Conservation (phyloP, 2,113 vertebrate species). For the Hypanus sabinus region DNA sequence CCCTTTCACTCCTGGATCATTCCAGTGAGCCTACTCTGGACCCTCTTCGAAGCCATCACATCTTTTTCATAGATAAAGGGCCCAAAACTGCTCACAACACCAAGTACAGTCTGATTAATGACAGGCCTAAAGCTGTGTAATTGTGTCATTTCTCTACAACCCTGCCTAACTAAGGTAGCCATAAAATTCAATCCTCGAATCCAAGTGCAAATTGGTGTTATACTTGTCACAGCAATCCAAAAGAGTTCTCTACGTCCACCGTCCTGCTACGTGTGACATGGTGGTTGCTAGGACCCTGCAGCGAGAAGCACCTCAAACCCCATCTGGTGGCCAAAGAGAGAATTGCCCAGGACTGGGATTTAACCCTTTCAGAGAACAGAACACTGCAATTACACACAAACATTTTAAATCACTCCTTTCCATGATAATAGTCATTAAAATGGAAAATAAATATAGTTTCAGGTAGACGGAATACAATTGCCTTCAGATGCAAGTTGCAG, state of each 20-base stretch:
- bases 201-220: neutral
- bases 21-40: too few species aligned
- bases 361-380: neutral
- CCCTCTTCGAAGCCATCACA: too few species aligned
- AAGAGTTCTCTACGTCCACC: neutral
- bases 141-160: neutral
- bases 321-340: constrained; percentile 12
- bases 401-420: neutral
- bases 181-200: neutral
- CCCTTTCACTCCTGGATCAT: too few species aligned
- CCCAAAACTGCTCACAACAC: too few species aligned
- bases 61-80: too few species aligned
- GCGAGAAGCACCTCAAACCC: neutral
- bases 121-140: neutral
- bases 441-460: neutral
- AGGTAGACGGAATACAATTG: neutral
- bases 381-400: neutral
- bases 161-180: neutral
- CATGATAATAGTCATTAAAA: neutral
- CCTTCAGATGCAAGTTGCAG: neutral
- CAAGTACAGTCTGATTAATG: too few species aligned
- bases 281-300: neutral
- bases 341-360: neutral
- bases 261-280: neutral
- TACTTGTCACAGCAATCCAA: neutral